These are phyloP conservation scores for Cryptus armator DNA, from an alignment of 2,888 invertebrate species.

Conservation along the genomic window DNA sequence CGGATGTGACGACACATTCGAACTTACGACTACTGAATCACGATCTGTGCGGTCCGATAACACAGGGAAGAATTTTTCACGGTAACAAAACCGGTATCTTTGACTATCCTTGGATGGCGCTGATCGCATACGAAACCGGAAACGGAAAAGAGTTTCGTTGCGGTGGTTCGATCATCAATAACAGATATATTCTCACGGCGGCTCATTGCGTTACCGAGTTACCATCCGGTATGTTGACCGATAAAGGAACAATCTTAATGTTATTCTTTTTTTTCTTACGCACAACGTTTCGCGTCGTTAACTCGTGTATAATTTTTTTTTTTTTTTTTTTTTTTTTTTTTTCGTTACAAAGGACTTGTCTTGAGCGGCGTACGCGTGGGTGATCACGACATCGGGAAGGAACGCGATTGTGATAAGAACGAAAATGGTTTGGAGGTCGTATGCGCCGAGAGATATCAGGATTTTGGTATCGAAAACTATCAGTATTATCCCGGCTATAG, in stretches of 20 bases:
- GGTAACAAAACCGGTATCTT: constrained; percentile 88
- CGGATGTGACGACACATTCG: constrained; percentile 83
- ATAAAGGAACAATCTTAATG: background rate
- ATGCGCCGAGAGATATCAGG: constrained; percentile 86
- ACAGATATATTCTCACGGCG: constrained; percentile 87
- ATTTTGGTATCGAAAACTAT: constrained; percentile 86
- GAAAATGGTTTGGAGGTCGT: constrained; percentile 85
- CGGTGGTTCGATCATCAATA: constrained; percentile 86
- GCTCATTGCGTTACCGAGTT: constrained; percentile 86
- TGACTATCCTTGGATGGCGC: constrained; percentile 92
- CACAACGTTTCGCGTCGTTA: background rate
- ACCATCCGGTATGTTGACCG: constrained; percentile 73
- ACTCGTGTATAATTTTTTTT: background rate
- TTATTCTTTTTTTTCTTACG: background rate
- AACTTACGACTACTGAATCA: constrained; percentile 83
- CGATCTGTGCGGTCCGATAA: constrained; percentile 87
- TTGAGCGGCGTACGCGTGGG: constrained; percentile 87
- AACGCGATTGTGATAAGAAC: constrained; percentile 85
- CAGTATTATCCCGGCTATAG: constrained; percentile 87
- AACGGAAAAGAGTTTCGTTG: constrained; percentile 76
- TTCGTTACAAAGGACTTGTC: constrained; percentile 70
- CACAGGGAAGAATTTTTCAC: constrained; percentile 87
- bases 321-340: background rate
- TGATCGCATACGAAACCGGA: constrained; percentile 87
- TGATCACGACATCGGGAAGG: constrained; percentile 86